phyloP scores from a whole-genome alignment of 2,797 vertebrate genomes.

The Ceryle rudis region DNA sequence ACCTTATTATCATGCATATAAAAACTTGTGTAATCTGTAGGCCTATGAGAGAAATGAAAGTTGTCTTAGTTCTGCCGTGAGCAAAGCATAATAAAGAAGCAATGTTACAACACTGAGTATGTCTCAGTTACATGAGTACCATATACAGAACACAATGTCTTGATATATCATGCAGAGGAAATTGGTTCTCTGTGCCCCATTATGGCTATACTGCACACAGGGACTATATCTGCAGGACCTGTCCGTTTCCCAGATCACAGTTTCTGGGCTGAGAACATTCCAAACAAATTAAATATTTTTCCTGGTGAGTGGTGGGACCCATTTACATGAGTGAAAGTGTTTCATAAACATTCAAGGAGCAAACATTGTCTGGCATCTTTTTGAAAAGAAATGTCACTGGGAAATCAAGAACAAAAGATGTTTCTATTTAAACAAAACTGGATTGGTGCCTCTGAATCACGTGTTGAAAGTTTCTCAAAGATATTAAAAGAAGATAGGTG shows the following conservation, averaged over 20 bases:
- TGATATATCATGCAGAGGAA: background rate
- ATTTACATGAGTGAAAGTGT: background rate
- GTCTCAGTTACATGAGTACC: background rate
- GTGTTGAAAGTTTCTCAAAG: constrained; percentile 27
- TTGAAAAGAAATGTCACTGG: background rate
- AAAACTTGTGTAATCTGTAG: background rate
- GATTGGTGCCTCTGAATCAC: constrained; percentile 33
- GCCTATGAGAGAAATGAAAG: background rate
- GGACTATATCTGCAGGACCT: background rate
- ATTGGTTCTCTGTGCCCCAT: background rate
- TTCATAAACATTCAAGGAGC: background rate
- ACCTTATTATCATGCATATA: background rate
- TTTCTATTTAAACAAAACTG: constrained; percentile 16
- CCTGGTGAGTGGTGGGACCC: background rate
- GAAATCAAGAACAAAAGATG: background rate
- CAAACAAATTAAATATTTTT: constrained; percentile 10
- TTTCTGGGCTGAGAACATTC: background rate
- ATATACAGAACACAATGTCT: background rate
- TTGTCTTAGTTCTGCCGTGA: background rate
- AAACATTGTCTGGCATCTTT: background rate
- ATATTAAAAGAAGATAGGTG: constrained; percentile 1
- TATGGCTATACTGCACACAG: background rate
- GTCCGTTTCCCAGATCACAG: background rate
- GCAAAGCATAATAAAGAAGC: background rate
- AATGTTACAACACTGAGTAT: background rate